phyloP scores from a whole-genome alignment of 2,797 vertebrate species.

The Amphiprion clarkii region DNA sequence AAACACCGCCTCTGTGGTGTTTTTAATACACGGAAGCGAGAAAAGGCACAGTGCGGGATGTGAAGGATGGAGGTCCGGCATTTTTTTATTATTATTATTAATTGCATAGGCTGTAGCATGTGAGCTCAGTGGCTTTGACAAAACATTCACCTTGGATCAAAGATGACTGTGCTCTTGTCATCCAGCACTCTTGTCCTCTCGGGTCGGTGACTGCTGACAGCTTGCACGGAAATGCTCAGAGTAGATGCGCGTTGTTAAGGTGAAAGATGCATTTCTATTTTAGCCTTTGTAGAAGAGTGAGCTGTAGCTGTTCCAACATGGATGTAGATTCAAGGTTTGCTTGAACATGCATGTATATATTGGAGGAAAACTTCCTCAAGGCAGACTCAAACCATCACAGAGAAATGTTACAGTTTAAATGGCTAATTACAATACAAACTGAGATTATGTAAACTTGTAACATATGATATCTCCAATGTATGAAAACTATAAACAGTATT shows the following conservation, averaged over 20 bases:
- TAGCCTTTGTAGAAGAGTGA: conserved; percentile 2
- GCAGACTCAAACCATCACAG: not conserved
- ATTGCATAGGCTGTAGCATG: conserved; percentile 19
- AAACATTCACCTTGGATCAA: conserved; percentile 73
- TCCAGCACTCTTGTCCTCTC: conserved; percentile 42
- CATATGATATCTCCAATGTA: not conserved
- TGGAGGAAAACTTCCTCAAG: not conserved
- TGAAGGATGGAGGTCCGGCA: conserved; percentile 59
- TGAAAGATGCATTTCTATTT: not conserved
- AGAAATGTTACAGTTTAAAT: not conserved
- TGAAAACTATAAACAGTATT: not conserved
- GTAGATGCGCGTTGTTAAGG: conserved; percentile 1
- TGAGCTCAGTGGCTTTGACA: conserved; percentile 42
- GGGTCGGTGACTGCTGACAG: conserved; percentile 47
- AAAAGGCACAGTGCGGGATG: conserved; percentile 36
- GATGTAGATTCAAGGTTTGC: not conserved
- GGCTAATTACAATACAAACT: not conserved
- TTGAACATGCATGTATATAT: not conserved
- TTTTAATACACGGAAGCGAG: conserved; percentile 43
- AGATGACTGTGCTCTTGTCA: conserved; percentile 59
- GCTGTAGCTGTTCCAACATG: not conserved
- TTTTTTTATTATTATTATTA: conserved; percentile 22
- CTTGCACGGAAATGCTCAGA: conserved; percentile 25
- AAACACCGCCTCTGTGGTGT: conserved; percentile 4
- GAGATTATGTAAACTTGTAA: not conserved